Evolutionary conservation across 2,113 vertebrate species (phyloP).

Genomic region (Lagopus leucura): DNA sequence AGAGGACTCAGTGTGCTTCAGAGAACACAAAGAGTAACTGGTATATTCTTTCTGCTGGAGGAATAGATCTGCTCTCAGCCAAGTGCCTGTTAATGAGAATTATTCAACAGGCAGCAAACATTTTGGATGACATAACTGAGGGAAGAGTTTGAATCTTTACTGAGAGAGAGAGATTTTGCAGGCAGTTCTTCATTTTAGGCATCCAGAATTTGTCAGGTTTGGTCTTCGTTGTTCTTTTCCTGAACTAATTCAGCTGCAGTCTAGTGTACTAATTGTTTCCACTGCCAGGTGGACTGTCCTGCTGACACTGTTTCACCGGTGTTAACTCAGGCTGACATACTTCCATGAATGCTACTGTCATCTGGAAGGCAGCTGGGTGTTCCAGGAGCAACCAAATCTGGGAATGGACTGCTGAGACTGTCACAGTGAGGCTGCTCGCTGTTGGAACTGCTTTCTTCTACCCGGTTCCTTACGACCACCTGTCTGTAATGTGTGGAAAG

Average conservation of each 20-base stretch:
- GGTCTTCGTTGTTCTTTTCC: background rate
- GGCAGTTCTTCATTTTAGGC: background rate
- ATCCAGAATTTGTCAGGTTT: background rate
- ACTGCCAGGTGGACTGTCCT: background rate
- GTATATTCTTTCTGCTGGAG: background rate
- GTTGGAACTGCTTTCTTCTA: background rate
- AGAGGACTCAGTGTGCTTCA: background rate
- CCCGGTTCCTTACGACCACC: background rate
- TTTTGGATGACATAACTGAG: fast-evolving
- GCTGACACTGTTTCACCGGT: background rate
- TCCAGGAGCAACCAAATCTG: background rate
- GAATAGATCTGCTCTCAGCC: background rate
- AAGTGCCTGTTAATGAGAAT: background rate
- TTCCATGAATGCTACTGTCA: background rate
- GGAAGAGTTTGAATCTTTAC: background rate
- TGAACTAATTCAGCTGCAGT: background rate
- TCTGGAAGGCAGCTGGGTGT: background rate
- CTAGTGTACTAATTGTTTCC: background rate
- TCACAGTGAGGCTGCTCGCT: background rate
- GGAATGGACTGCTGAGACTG: background rate
- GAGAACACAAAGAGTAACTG: background rate
- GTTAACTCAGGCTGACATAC: background rate
- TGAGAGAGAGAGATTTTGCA: background rate
- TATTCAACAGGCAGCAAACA: background rate
- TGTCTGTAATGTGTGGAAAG: slow-evolving; percentile 7